Percentiles rank a stretch among this genome's conserved stretches.
Evolutionary conservation across 2,888 invertebrate species (phyloP).

Genomic region (Troides oblongomaculatus): DNA sequence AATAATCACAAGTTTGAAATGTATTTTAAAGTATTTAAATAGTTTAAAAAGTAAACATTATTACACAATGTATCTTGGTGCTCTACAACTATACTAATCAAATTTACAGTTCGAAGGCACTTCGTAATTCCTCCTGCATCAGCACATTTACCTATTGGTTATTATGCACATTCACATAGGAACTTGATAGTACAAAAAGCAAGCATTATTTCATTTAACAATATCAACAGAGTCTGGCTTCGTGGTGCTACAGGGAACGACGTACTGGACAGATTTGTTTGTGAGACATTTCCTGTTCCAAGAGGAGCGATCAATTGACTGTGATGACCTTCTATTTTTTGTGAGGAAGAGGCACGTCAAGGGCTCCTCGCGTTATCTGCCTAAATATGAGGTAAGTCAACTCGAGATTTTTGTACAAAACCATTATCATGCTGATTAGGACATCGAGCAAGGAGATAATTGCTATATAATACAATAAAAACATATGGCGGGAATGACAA

Average conservation of each 20-base stretch:
- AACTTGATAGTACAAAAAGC: no score
- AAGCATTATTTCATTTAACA: constrained; percentile 6
- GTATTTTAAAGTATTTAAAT: no score
- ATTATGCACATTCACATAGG: background rate
- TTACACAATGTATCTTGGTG: constrained; percentile 4
- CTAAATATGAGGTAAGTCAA: constrained; percentile 90
- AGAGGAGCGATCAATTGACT: constrained; percentile 92
- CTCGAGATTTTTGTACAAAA: background rate
- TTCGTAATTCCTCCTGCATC: constrained; percentile 38
- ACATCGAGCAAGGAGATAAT: no score
- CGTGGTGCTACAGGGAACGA: constrained; percentile 94
- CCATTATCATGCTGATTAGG: no score
- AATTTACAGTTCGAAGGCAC: constrained; percentile 43
- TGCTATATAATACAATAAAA: no score
- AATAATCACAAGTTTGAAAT: no score
- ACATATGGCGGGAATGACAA: no score
- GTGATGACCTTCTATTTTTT: constrained; percentile 97
- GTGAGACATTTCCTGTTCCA: constrained; percentile 96
- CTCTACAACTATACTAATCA: constrained; percentile 22
- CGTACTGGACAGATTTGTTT: constrained; percentile 97
- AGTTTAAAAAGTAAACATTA: no score
- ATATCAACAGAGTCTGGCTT: constrained; percentile 88
- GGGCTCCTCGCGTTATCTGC: constrained; percentile 91
- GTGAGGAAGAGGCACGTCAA: constrained; percentile 95
- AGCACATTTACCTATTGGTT: background rate